Conservation (phyloP, 2,888 invertebrate species). For the Polydrusus pterygomalis region DNA sequence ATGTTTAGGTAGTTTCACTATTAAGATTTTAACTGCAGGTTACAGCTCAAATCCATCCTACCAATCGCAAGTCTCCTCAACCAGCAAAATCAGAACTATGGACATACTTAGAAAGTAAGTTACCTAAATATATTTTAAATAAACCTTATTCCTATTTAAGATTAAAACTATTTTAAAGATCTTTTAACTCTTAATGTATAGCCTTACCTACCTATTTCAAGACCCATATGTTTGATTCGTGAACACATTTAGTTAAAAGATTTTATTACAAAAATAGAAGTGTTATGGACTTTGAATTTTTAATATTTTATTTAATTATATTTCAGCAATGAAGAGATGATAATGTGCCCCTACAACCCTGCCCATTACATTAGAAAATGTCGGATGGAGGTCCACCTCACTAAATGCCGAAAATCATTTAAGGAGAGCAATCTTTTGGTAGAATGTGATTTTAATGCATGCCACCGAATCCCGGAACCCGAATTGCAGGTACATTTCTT, state of each 20-base stretch:
- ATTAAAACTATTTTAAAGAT: too few species aligned
- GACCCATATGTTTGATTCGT: not conserved
- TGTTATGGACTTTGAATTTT: too few species aligned
- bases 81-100: not conserved
- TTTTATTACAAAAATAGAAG: too few species aligned
- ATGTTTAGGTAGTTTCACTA: too few species aligned
- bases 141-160: too few species aligned
- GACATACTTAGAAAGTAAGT: slow-evolving; percentile 10
- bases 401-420: slow-evolving; percentile 76
- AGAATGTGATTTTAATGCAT: slow-evolving; percentile 76
- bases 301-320: too few species aligned
- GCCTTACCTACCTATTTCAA: too few species aligned
- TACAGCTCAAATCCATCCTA: too few species aligned
- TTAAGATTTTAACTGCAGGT: too few species aligned
- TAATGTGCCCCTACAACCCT: slow-evolving; percentile 76
- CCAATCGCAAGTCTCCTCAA: too few species aligned
- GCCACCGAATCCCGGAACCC: slow-evolving; percentile 74
- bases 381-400: slow-evolving; percentile 75
- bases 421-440: slow-evolving; percentile 67
- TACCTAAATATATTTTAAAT: not conserved
- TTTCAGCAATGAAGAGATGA: slow-evolving; percentile 40
- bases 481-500: slow-evolving; percentile 73
- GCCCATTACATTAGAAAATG: slow-evolving; percentile 75
- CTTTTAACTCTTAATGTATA: too few species aligned
- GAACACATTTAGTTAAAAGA: not conserved